Evolutionary conservation across 37 sponge, comb jelly and placozoan genomes (phyloP).

Genomic region (Axinella damicornis): DNA sequence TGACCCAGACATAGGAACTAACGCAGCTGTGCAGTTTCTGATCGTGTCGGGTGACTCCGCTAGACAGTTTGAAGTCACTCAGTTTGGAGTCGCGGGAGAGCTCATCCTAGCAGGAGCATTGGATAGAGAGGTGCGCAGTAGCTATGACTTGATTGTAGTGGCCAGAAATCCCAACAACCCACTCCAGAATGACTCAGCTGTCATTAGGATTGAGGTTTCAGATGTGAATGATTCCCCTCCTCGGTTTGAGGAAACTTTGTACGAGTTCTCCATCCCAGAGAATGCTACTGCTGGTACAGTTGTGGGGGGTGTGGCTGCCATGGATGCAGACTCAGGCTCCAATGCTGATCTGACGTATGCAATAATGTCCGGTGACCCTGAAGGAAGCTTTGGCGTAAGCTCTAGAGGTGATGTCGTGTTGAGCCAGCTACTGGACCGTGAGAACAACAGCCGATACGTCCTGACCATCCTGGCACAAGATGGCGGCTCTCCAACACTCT

Average conservation of each 20-base stretch:
- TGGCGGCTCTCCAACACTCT: slow-evolving; percentile 34
- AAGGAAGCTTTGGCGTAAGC: background rate
- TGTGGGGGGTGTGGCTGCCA: slow-evolving; percentile 10
- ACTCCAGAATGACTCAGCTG: slow-evolving; percentile 14
- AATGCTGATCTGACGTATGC: slow-evolving; percentile 37
- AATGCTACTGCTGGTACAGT: slow-evolving; percentile 1
- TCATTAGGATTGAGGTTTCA: slow-evolving; percentile 4
- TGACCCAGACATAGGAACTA: slow-evolving; percentile 56
- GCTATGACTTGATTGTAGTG: slow-evolving; percentile 11
- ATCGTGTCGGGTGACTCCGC: slow-evolving; percentile 19
- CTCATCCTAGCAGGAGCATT: slow-evolving; percentile 31
- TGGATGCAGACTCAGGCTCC: slow-evolving; percentile 18
- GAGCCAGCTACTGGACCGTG: background rate
- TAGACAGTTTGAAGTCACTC: slow-evolving; percentile 42
- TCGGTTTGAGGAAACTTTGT: slow-evolving; percentile 12
- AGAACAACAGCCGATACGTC: background rate
- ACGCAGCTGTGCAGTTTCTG: slow-evolving; percentile 34
- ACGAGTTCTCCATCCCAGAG: background rate
- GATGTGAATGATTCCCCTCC: slow-evolving; percentile 78
- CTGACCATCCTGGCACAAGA: slow-evolving; percentile 37
- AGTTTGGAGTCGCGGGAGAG: background rate
- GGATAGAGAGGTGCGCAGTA: slow-evolving; percentile 38
- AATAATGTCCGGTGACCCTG: background rate
- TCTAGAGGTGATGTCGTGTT: background rate
- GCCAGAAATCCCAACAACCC: slow-evolving; percentile 7